These are phyloP conservation scores for Cheilosia impressa DNA, from an alignment of 2,888 invertebrate genomes.

Conservation along the genomic window DNA sequence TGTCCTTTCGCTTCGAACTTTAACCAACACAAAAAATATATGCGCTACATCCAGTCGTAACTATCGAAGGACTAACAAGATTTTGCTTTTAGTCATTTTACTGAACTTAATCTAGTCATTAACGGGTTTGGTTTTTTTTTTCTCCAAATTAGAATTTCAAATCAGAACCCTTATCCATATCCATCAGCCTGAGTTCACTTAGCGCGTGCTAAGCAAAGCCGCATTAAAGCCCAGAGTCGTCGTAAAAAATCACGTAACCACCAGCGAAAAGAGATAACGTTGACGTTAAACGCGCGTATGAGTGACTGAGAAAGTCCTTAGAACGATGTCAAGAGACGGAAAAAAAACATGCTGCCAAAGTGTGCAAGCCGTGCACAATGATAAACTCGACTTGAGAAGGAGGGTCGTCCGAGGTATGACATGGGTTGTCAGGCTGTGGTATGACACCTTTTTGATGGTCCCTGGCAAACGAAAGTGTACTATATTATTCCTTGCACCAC, in stretches of 20 bases:
- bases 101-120: conserved; percentile 47
- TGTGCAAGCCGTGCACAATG: conserved; percentile 43
- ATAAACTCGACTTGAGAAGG: conserved; percentile 37
- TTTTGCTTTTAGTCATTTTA: conserved; percentile 54
- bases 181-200: conserved; percentile 20
- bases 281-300: conserved; percentile 40
- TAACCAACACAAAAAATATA: neutral
- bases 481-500: conserved; percentile 56
- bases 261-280: neutral
- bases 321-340: conserved; percentile 70
- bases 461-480: conserved; percentile 51
- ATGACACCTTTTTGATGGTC: conserved; percentile 49
- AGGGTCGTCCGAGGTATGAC: neutral
- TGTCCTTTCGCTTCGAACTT: neutral
- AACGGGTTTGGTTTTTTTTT: conserved; percentile 18
- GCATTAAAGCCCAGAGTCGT: conserved; percentile 1
- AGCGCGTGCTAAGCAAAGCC: neutral
- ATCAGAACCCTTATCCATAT: conserved; percentile 61
- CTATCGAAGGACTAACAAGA: conserved; percentile 23
- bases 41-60: neutral
- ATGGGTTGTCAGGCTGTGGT: conserved; percentile 45
- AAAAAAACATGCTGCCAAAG: conserved; percentile 50
- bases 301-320: conserved; percentile 52
- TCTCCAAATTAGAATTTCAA: conserved; percentile 33
- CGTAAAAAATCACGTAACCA: conserved; percentile 11